Evolutionary conservation across 30 jellyfish, hydroid and myxozoan genomes (phyloP).

Genomic region (Sanderia malayensis): DNA sequence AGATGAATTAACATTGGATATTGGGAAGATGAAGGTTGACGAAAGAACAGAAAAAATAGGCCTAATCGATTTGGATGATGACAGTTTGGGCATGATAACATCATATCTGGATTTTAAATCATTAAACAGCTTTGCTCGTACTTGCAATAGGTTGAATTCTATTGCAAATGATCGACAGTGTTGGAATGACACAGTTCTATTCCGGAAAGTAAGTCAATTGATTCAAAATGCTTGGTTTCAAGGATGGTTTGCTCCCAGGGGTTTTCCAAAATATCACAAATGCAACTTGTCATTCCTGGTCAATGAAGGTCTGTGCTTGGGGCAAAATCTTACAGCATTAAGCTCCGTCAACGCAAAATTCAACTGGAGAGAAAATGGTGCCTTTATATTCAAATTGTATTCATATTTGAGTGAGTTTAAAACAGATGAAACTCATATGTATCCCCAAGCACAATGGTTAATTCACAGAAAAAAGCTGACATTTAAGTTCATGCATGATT

Average conservation of each 20-base stretch:
- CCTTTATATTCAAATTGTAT: slow-evolving; percentile 29
- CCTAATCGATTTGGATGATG: slow-evolving; percentile 36
- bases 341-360: slow-evolving; percentile 3
- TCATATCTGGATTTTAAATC: slow-evolving; percentile 26
- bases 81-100: slow-evolving; percentile 18
- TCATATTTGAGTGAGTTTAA: slow-evolving; percentile 4
- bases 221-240: slow-evolving; percentile 54
- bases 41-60: neutral
- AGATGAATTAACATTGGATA: neutral
- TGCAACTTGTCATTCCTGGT: slow-evolving; percentile 26
- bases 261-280: slow-evolving; percentile 34
- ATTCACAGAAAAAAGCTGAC: slow-evolving; percentile 23
- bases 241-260: slow-evolving; percentile 36
- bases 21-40: neutral
- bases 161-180: slow-evolving; percentile 38
- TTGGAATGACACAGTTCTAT: slow-evolving; percentile 42
- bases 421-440: slow-evolving; percentile 34
- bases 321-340: slow-evolving; percentile 40
- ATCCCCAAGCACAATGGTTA: slow-evolving; percentile 27
- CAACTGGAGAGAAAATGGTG: slow-evolving; percentile 34
- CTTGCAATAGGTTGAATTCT: slow-evolving; percentile 38
- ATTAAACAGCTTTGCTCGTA: slow-evolving; percentile 13
- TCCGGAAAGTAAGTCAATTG: slow-evolving; percentile 30
- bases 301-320: slow-evolving; percentile 35
- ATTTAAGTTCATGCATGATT: slow-evolving; percentile 4